A percentile compares a stretch with the other conserved stretches of the same genome.
These are phyloP conservation scores for Nothoprocta perdicaria DNA, from an alignment of 2,113 vertebrate species.

Conservation along the genomic window DNA sequence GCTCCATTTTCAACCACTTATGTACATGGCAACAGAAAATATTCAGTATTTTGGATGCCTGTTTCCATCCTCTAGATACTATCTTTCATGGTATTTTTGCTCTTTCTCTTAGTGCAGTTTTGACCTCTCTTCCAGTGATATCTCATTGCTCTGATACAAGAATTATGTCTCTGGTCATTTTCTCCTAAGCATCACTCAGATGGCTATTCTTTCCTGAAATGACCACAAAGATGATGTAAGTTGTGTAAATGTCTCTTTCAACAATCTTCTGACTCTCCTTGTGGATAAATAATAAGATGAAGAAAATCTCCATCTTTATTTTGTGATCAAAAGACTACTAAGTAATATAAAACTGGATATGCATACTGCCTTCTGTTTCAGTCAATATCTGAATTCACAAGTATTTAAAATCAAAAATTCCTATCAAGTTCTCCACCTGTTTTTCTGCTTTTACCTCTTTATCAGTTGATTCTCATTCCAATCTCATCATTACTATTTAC, in stretches of 20 bases:
- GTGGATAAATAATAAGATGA: neutral
- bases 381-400: neutral
- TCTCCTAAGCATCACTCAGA: rapidly evolving
- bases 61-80: neutral
- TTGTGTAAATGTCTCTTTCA: neutral
- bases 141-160: neutral
- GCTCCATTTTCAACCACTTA: neutral
- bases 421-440: neutral
- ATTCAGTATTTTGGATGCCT: neutral
- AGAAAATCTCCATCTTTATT: neutral
- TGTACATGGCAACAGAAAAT: neutral
- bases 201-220: neutral
- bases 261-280: neutral
- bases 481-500: neutral
- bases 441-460: neutral
- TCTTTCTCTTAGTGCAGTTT: neutral
- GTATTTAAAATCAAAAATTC: neutral
- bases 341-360: neutral
- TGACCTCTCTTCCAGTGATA: neutral
- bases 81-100: neutral
- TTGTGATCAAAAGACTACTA: rapidly evolving
- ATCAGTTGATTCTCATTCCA: neutral
- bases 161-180: neutral
- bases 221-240: neutral
- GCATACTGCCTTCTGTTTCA: neutral